Percentiles rank a stretch among this genome's conserved stretches.
These are phyloP conservation scores for Oscarella lobularis DNA, from an alignment of 37 sponge, comb jelly and placozoan genomes.

Conservation along the genomic window DNA sequence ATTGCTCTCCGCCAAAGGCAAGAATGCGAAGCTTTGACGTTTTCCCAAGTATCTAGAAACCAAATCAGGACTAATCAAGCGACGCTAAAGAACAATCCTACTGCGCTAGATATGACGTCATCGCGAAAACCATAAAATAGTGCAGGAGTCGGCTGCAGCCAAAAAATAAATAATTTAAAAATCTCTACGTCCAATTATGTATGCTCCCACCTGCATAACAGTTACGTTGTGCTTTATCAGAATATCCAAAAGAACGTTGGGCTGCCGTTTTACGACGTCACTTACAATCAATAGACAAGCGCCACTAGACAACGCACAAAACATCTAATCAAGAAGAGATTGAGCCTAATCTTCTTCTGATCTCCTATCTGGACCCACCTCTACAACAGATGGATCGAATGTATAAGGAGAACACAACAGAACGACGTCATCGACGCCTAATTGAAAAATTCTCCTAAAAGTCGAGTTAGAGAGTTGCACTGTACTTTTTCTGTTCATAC, in stretches of 20 bases:
- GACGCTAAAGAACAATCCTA: no score
- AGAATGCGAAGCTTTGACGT: constrained; percentile 38
- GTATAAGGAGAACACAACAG: constrained; percentile 85
- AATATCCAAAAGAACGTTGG: neutral
- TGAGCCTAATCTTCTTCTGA: neutral
- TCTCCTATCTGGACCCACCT: constrained; percentile 34
- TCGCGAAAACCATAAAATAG: neutral
- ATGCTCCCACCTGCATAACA: neutral
- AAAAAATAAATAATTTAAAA: neutral
- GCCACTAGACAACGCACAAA: constrained; percentile 51
- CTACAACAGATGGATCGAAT: constrained; percentile 87
- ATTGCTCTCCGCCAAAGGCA: constrained; percentile 81
- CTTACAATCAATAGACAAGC: constrained; percentile 54
- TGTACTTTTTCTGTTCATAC: neutral
- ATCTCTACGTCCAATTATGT: neutral
- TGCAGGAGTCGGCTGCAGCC: neutral
- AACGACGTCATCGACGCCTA: constrained; percentile 33
- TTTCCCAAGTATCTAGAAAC: neutral
- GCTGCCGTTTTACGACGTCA: constrained; percentile 25
- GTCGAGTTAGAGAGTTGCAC: neutral
- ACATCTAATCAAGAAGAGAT: constrained; percentile 33
- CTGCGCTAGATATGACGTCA: neutral
- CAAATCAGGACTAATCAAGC: no score
- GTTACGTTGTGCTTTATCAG: neutral
- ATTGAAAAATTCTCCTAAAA: constrained; percentile 20